Conservation (phyloP, 2,113 vertebrate species). For the Toxotes jaculatrix region DNA sequence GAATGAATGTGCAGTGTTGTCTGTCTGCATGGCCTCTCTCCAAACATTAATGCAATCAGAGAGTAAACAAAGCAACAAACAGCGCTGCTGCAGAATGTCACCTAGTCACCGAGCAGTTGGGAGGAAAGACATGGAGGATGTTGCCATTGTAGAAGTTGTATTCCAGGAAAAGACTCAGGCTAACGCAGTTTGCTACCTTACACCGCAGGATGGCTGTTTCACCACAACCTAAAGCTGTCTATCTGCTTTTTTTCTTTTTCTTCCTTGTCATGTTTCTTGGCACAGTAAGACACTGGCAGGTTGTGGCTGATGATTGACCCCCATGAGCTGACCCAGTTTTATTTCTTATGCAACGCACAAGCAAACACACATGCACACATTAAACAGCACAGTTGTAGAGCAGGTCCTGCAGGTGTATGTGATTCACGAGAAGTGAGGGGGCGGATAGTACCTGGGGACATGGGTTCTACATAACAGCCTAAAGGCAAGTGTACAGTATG, state of each 20-base stretch:
- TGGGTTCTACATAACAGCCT: slow-evolving; percentile 45
- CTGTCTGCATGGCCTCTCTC: too few species aligned
- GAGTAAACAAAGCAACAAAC: not conserved
- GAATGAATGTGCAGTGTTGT: too few species aligned
- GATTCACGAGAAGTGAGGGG: slow-evolving; percentile 38
- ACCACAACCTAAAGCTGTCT: not conserved
- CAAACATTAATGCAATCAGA: not conserved
- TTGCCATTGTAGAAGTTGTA: slow-evolving; percentile 49
- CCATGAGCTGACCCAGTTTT: slow-evolving; percentile 45
- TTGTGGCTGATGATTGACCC: slow-evolving; percentile 31
- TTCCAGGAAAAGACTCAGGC: slow-evolving; percentile 57
- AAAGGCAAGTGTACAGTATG: slow-evolving; percentile 39
- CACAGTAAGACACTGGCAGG: slow-evolving; percentile 13
- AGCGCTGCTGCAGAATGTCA: not conserved
- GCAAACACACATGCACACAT: not conserved
- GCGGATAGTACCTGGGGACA: slow-evolving; percentile 46
- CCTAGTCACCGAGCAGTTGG: not conserved
- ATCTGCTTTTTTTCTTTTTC: not conserved
- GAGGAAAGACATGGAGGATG: slow-evolving; percentile 68
- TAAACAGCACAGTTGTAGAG: slow-evolving; percentile 17
- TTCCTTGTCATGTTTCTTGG: slow-evolving; percentile 34
- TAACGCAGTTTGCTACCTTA: slow-evolving; percentile 26
- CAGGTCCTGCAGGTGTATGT: slow-evolving; percentile 56
- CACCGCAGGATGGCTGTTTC: not conserved
- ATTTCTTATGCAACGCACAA: slow-evolving; percentile 27